phyloP scores from a whole-genome alignment of 2,797 vertebrate genomes.

The Eleutherodactylus coqui region DNA sequence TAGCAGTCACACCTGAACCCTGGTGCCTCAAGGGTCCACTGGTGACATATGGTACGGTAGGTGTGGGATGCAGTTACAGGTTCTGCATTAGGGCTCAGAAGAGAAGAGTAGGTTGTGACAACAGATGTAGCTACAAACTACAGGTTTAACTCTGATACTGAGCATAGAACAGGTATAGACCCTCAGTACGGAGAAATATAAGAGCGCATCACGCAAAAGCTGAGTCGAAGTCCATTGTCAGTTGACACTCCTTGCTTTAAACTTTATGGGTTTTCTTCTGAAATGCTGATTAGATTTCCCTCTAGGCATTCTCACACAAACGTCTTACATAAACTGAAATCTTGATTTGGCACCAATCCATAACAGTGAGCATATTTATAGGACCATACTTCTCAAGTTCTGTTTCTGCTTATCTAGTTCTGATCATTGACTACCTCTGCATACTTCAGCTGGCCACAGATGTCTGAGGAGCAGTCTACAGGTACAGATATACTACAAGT shows the following conservation, averaged over 20 bases:
- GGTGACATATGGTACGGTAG: too few species aligned
- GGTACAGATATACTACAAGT: neutral
- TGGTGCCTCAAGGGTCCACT: too few species aligned
- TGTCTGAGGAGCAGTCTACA: neutral
- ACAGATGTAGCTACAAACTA: too few species aligned
- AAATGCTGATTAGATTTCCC: conserved; percentile 1
- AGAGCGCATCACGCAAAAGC: neutral
- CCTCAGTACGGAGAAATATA: neutral
- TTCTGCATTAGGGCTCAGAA: too few species aligned
- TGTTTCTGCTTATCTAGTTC: neutral
- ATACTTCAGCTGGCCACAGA: neutral
- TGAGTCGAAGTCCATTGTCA: neutral
- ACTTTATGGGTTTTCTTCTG: neutral
- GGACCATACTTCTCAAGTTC: neutral
- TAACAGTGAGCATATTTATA: neutral
- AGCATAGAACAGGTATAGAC: too few species aligned
- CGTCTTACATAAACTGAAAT: neutral
- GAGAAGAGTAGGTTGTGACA: too few species aligned
- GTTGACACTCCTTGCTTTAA: neutral
- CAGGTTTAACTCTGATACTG: too few species aligned
- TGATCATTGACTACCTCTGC: neutral
- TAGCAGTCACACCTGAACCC: too few species aligned
- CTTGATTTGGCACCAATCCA: neutral
- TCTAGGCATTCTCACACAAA: neutral
- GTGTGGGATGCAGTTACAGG: too few species aligned